Conservation (phyloP, 2,797 vertebrate species). For the Enteromius paludinosus region DNA sequence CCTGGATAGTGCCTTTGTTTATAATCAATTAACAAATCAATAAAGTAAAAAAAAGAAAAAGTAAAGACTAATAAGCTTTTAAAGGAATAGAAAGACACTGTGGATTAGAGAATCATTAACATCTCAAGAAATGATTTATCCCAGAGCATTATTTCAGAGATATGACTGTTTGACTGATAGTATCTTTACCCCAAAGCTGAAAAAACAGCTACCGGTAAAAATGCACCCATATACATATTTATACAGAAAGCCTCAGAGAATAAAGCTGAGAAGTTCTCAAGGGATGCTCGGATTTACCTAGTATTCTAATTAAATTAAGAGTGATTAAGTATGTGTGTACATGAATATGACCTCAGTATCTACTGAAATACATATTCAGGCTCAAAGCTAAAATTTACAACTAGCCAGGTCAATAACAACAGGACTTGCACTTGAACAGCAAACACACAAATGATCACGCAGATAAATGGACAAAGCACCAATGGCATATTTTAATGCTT, state of each 20-base stretch:
- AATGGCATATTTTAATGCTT: slow-evolving; percentile 61
- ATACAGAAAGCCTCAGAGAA: not conserved
- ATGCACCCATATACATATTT: too few species aligned
- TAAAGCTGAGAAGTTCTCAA: not conserved
- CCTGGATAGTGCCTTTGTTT: not conserved
- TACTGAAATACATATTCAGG: not conserved
- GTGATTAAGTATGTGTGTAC: not conserved
- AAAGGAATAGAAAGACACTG: not conserved
- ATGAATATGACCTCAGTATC: not conserved
- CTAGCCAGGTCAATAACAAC: not conserved
- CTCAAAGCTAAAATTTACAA: not conserved
- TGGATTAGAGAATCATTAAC: not conserved
- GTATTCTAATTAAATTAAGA: not conserved
- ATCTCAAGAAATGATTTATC: not conserved
- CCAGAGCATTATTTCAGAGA: not conserved
- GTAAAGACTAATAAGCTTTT: not conserved
- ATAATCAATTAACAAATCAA: not conserved
- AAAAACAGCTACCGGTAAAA: not conserved
- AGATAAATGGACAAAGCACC: slow-evolving; percentile 45
- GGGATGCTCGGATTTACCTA: not conserved
- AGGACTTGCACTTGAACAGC: not conserved
- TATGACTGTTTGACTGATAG: slow-evolving; percentile 14
- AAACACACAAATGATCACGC: slow-evolving; percentile 24
- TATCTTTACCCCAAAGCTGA: slow-evolving; percentile 1
- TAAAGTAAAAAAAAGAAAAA: not conserved